Percentiles rank a stretch among this genome's conserved stretches.
Conservation (phyloP, 2,888 invertebrate species). For the Conus canariensis region DNA sequence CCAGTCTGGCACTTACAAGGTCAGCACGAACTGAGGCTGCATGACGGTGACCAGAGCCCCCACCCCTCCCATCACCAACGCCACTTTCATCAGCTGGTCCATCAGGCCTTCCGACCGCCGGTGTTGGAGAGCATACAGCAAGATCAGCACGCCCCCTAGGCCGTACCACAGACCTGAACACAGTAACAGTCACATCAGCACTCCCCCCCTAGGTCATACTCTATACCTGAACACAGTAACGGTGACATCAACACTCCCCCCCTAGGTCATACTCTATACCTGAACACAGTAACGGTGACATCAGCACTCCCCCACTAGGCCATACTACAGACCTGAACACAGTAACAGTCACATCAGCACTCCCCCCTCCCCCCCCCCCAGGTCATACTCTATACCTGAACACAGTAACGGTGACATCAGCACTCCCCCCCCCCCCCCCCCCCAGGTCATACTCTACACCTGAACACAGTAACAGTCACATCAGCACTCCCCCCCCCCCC, state of each 20-base stretch:
- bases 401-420: too few relatives aligned
- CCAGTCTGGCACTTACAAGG: constrained; percentile 61
- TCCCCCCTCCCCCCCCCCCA: too few relatives aligned
- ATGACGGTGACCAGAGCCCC: constrained; percentile 61
- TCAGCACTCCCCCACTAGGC: constrained; percentile 63
- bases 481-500: too few relatives aligned
- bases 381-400: too few relatives aligned
- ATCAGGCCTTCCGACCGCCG: constrained; percentile 55
- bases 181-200: not conserved
- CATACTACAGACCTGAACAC: constrained; percentile 64
- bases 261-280: not conserved
- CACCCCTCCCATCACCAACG: constrained; percentile 51
- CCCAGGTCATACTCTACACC: not conserved
- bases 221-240: not conserved
- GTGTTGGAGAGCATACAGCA: constrained; percentile 55
- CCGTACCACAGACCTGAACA: constrained; percentile 66
- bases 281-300: not conserved
- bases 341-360: not conserved
- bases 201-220: not conserved
- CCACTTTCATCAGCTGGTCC: constrained; percentile 41
- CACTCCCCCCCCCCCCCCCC: too few relatives aligned
- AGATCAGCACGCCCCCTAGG: constrained; percentile 60
- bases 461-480: not conserved
- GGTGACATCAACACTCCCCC: not conserved
- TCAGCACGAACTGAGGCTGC: constrained; percentile 60